Evolutionary conservation across 2,113 vertebrate genomes (phyloP).

Genomic region (Egretta garzetta): DNA sequence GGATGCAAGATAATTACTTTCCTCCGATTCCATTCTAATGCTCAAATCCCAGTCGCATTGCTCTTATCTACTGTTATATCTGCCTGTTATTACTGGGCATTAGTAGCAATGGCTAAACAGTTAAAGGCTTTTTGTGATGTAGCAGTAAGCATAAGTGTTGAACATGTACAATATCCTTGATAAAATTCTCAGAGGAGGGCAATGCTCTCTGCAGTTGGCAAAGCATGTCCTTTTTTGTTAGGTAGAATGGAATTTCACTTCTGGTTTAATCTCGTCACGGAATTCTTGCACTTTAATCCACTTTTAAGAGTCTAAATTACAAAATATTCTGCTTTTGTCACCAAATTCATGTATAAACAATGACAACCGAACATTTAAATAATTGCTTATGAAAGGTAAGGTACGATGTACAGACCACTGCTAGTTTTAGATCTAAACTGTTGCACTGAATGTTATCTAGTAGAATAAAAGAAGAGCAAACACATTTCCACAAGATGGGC

Average conservation of each 20-base stretch:
- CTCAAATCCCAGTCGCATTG: background rate
- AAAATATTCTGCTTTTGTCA: background rate
- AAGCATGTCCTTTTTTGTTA: background rate
- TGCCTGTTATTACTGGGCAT: background rate
- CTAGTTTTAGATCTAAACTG: background rate
- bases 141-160: background rate
- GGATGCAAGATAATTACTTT: background rate
- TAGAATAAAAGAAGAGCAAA: background rate
- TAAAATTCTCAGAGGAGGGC: conserved; percentile 11
- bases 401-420: background rate
- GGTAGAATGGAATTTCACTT: conserved; percentile 8
- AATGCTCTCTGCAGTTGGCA: background rate
- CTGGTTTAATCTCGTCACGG: background rate
- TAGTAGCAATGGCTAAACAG: background rate
- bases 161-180: background rate
- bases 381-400: background rate
- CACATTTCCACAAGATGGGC: background rate
- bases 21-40: background rate
- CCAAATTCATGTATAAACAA: background rate
- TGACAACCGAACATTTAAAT: background rate
- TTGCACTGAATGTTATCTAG: background rate
- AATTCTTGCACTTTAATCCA: background rate
- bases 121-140: background rate
- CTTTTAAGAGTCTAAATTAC: background rate
- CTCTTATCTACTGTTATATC: background rate